Percentiles rank a stretch among this genome's conserved stretches.
Evolutionary conservation across 2,888 invertebrate genomes (phyloP).

Genomic region (Hofmannophila pseudospretella): DNA sequence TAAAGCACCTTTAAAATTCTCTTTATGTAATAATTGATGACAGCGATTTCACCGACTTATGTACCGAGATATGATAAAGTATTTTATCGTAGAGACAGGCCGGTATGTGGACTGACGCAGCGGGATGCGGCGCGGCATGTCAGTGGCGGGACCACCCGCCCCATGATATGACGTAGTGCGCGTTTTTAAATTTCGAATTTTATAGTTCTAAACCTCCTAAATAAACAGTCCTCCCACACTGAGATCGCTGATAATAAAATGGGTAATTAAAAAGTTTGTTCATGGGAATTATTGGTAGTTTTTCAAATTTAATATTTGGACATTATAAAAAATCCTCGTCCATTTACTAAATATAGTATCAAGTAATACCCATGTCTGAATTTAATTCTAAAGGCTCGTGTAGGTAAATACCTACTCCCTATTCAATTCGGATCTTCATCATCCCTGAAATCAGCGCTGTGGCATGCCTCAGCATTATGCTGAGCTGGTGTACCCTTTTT

Average conservation of each 20-base stretch:
- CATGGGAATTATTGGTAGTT: not conserved
- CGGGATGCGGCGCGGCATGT: slow-evolving; percentile 41
- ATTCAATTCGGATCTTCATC: too few relatives aligned
- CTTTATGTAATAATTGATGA: slow-evolving; percentile 19
- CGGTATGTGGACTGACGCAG: slow-evolving; percentile 45
- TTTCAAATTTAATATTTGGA: not conserved
- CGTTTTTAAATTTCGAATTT: slow-evolving; percentile 17
- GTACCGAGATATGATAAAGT: slow-evolving; percentile 24
- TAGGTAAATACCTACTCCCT: too few relatives aligned
- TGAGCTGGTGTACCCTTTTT: too few relatives aligned
- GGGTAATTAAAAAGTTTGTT: slow-evolving; percentile 1
- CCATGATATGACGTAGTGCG: slow-evolving; percentile 34
- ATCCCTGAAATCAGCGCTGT: too few relatives aligned
- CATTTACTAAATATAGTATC: too few relatives aligned
- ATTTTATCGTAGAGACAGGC: slow-evolving; percentile 38
- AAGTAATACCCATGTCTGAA: too few relatives aligned
- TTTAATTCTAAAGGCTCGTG: too few relatives aligned
- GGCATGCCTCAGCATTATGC: too few relatives aligned
- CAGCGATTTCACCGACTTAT: slow-evolving; percentile 18
- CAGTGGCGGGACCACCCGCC: slow-evolving; percentile 44
- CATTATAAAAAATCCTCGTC: too few relatives aligned
- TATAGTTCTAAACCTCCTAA: not conserved
- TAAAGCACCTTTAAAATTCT: slow-evolving; percentile 1
- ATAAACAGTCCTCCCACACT: slow-evolving; percentile 2
- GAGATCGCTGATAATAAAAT: slow-evolving; percentile 1